Conservation (phyloP, 2,888 invertebrate species). For the Stenurella melanura region DNA sequence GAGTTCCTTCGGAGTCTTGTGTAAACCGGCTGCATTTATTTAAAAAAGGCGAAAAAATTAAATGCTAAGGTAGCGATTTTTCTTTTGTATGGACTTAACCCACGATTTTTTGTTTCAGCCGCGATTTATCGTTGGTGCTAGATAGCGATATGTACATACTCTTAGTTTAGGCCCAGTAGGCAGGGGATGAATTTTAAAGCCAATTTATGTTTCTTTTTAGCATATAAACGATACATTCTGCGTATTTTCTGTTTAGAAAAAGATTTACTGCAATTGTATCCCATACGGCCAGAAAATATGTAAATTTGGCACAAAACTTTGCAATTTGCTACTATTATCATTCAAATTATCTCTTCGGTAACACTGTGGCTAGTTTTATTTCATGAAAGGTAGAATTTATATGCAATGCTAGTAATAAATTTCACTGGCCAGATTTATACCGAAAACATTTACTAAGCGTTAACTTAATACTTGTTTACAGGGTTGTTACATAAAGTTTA, state of each 20-base stretch:
- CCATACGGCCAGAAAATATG: slow-evolving; percentile 34
- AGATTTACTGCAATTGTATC: slow-evolving; percentile 36
- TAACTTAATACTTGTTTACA: background rate
- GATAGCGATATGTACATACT: slow-evolving; percentile 49
- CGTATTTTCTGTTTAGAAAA: slow-evolving; percentile 46
- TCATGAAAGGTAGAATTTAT: slow-evolving; percentile 2
- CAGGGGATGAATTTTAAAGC: slow-evolving; percentile 44
- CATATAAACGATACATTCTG: slow-evolving; percentile 46
- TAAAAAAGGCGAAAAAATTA: slow-evolving; percentile 21
- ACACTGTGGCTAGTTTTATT: slow-evolving; percentile 18
- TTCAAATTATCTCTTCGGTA: slow-evolving; percentile 33
- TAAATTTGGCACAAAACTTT: slow-evolving; percentile 30
- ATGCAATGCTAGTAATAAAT: background rate
- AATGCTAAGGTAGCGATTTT: slow-evolving; percentile 10
- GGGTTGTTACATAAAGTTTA: background rate
- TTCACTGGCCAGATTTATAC: background rate
- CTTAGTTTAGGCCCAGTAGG: slow-evolving; percentile 52
- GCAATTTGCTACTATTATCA: slow-evolving; percentile 40
- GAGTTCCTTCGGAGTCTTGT: slow-evolving; percentile 37
- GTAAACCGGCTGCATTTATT: slow-evolving; percentile 21
- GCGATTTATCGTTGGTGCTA: slow-evolving; percentile 14
- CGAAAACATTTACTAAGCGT: background rate
- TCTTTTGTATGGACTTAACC: slow-evolving; percentile 3
- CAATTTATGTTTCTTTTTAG: slow-evolving; percentile 53
- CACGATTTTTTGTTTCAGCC: background rate